Conservation (phyloP, 2,113 vertebrate species). For the Chascanopsetta lugubris region DNA sequence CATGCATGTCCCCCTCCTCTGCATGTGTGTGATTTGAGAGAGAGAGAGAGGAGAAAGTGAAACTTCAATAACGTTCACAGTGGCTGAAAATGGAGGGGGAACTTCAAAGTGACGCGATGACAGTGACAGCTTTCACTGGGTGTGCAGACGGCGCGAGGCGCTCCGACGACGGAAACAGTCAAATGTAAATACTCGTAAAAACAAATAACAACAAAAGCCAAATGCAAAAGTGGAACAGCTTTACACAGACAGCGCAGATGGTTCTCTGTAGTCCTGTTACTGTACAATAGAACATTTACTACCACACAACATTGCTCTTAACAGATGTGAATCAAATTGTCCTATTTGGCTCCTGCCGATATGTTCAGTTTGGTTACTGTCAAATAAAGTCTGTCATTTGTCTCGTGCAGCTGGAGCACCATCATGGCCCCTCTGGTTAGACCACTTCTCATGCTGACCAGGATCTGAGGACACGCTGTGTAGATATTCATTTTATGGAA, state of each 20-base stretch:
- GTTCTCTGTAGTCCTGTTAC: conserved; percentile 9
- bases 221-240: neutral
- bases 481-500: neutral
- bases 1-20: conserved; percentile 3
- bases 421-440: neutral
- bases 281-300: neutral
- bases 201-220: conserved; percentile 3
- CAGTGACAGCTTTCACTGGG: conserved; percentile 25
- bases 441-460: too few relatives aligned
- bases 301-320: conserved; percentile 2
- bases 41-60: conserved; percentile 43
- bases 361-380: neutral
- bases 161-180: too few relatives aligned
- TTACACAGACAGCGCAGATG: neutral
- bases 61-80: conserved; percentile 51
- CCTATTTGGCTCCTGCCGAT: neutral
- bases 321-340: neutral
- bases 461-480: neutral
- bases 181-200: conserved; percentile 2
- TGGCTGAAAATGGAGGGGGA: conserved; percentile 32
- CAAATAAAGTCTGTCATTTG: conserved; percentile 5
- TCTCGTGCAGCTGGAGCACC: neutral
- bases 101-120: conserved; percentile 55
- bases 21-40: conserved; percentile 45
- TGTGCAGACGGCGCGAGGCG: conserved; percentile 16